These are phyloP conservation scores for Asobara japonica DNA, from an alignment of 1,140 invertebrate species.

Conservation along the genomic window DNA sequence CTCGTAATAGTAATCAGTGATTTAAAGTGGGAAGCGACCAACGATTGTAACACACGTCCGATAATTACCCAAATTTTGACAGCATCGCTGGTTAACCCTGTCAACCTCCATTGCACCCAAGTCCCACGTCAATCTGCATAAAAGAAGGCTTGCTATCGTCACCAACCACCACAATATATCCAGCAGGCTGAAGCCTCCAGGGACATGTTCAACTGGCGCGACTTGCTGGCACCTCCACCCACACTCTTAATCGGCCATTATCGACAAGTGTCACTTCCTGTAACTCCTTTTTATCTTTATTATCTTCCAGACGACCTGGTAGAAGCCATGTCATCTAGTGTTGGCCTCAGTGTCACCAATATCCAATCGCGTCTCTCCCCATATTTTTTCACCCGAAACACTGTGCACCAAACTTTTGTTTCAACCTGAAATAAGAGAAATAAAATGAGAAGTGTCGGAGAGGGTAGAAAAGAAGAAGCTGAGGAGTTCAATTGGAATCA, in stretches of 20 bases:
- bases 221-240: neutral
- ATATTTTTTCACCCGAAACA: neutral
- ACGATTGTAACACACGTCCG: no score
- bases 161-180: neutral
- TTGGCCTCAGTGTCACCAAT: neutral
- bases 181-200: neutral
- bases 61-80: no score
- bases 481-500: neutral
- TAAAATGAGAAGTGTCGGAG: neutral
- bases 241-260: conserved; percentile 25
- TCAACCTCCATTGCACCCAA: conserved; percentile 35
- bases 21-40: no score
- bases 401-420: neutral
- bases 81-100: neutral
- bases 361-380: neutral
- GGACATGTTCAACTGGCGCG: neutral
- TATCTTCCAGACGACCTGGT: neutral
- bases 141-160: neutral
- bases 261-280: conserved; percentile 18
- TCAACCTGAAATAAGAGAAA: neutral
- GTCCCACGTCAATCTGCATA: conserved; percentile 21
- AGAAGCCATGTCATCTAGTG: neutral
- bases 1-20: no score
- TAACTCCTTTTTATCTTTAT: neutral
- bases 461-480: neutral